Evolutionary conservation across 1,140 invertebrate genomes (phyloP), one percentile per base, ranked within the genome.

Genomic region (Meloidogyne hapla): DNA sequence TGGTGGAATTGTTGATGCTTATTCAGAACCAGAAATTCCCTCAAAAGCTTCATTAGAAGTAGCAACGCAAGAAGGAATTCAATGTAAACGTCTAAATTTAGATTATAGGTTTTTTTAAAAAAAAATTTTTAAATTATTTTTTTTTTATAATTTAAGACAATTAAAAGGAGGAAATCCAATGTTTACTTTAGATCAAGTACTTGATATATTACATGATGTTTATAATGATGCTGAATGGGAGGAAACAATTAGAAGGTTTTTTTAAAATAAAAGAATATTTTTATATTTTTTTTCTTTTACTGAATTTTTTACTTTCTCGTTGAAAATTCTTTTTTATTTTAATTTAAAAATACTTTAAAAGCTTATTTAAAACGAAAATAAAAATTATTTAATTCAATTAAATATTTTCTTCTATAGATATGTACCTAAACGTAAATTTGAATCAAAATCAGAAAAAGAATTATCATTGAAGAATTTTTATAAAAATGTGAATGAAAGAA

Each of bases 1-100:
- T 28, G 77, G 77, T 40, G 77, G 75, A 28, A 78, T 78, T 63
- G 77, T 78, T n/a, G 77, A 78, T 70, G 26, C 48, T n/a, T 79
- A 69, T 28, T 26, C 25, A 0, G 77, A 78, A 56, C 77, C 77
- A 40, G 23, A 42, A 28, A 78, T 78, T 21, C 63, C 66, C 5
- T 26, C n/a, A 15, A 65, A 80, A 28, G 77, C 77, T 15, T 79
- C 76, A 25, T 23, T 26, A 23, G 25, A n/a, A 23, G 28, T 40
- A 21, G 75, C 75, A 18, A 64, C 77, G n/a, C 8, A 64, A 26
- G 77, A 78, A 25, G 45, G 38, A 25, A 13, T 78, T 33, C 66
- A 56, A n/a, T 79, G 77, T 56, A 56, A 63, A 45, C 38, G 62
- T 8, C 45, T 23, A 6, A 56, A 56, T 56, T 56, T 56, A 56